Conservation (phyloP, 2,113 vertebrate species). For the Laticauda laticaudata region DNA sequence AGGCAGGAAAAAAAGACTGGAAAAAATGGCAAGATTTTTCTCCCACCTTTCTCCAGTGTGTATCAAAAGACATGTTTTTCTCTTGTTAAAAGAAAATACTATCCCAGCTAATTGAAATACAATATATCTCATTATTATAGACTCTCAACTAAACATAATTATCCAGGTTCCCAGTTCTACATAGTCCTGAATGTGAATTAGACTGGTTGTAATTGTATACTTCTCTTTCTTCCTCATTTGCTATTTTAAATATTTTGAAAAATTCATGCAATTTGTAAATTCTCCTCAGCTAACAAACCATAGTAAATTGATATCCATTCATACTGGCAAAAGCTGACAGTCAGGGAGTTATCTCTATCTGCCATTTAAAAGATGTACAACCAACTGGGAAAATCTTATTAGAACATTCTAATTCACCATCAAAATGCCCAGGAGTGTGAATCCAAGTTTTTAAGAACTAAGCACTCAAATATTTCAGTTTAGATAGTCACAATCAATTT, state of each 20-base stretch:
- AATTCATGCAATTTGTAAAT: not conserved
- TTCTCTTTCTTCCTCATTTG: not conserved
- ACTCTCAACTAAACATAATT: not conserved
- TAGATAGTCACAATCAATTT: not conserved
- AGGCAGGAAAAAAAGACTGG: not conserved
- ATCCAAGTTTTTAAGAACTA: not conserved
- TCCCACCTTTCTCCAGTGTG: not conserved
- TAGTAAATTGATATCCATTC: not conserved
- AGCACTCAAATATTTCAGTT: not conserved
- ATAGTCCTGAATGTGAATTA: not conserved
- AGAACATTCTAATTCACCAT: not conserved
- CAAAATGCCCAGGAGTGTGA: not conserved
- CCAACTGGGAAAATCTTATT: not conserved
- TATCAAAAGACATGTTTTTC: constrained; percentile 17
- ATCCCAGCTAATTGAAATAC: not conserved
- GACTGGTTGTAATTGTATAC: not conserved
- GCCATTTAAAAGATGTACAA: not conserved
- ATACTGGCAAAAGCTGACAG: not conserved
- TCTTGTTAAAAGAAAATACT: not conserved
- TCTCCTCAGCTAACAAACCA: not conserved
- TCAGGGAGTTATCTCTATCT: not conserved
- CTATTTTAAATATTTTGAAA: not conserved
- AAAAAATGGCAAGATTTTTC: not conserved
- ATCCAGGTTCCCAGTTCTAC: not conserved
- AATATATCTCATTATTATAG: not conserved